Base-by-base conservation (phyloP, 2,888 invertebrate genomes). In the Chymomyza procnemis region DNA sequence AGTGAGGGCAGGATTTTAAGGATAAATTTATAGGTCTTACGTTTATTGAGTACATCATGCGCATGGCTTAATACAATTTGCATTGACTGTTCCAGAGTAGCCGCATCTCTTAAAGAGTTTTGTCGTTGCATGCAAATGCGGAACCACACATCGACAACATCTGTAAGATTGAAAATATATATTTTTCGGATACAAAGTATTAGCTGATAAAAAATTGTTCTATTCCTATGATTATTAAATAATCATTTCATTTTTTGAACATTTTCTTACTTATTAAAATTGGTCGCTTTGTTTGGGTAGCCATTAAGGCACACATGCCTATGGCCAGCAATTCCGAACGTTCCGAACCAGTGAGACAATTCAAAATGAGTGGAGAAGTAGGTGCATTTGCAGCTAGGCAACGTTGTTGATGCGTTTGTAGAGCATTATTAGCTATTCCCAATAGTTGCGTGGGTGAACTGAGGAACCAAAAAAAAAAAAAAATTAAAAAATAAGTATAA, bases 121-220 rank as follows among this genome's bases (percentile, higher is more conserved):
- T 91, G 91, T 12, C 91, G 87, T 69, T 91, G 91, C 55, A 88
- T 87, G 60, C 90, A 91, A 72, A 91, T 90, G 18, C 91, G 89
- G 57, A 89, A 88, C 91, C 91, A 91, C 69, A 91, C 89, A 84
- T 91, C 91, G 19, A 91, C 88, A 9, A 90, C 89, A 88, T 91
- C 91, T 91, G 55, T 4, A 65, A 19, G 48, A 19, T 5, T 30
- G 52, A 19, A 61, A 16, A 16, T 5, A 57, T 52, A 58, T 34
- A 54, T 12, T 12, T 26, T 26, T 26, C 6, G 8, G 26, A 26
- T 26, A 26, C 26, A 26, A 4, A 26, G 3, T 26, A 1, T 26
- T 26, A 2, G 22, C 22, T 4, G 22, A 22, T 4, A 4, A 26
- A 26, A 1, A 26, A 3, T 26, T 3, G 5, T 4, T 26, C 26